Evolutionary conservation across 2,888 invertebrate genomes (phyloP), one percentile per base, ranked within the genome.

Genomic region (Phalera bucephala): DNA sequence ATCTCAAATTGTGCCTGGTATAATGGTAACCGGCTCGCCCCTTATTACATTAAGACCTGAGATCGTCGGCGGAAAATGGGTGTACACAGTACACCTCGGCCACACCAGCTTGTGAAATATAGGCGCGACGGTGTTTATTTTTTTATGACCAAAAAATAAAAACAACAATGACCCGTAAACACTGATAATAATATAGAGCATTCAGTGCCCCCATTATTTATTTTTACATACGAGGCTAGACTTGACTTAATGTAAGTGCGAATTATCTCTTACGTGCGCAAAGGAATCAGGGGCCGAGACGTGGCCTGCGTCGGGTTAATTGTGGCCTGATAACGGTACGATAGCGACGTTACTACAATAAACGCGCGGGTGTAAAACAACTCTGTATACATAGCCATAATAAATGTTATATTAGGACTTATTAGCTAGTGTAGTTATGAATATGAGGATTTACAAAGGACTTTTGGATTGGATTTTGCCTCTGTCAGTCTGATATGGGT

Each of bases 141-240:
- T n/a, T n/a, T n/a, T n/a, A n/a, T n/a, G n/a, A n/a, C n/a, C n/a
- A n/a, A n/a, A n/a, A 17, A 17, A 17, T 17, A 17, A 17, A 17
- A 17, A 3, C 17, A 17, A 17, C 17, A 17, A 17, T 3, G 40
- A 31, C 25, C 8, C 12, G 27, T 20, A 15, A 13, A 19, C 8
- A 20, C 4, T 19, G 19, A 20, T 28, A 45, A 15, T 8, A 13
- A 10, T 37, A 41, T 29, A 33, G 35, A 51, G 33, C 43, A 47
- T 47, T 52, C 44, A 31, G 15, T 43, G 31, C 13, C 31, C 37
- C 5, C 13, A 40, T 37, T 51, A 20, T n/a, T 4, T 27, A 14
- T 9, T 27, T 41, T 34, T 21, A 25, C 36, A 7, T 37, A 38
- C 26, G 10, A 2, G 34, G 36, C 26, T 32, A 14, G 19, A n/a